Base-by-base conservation (phyloP, 2,888 invertebrate genomes). In the Chrysotoxum bicinctum region DNA sequence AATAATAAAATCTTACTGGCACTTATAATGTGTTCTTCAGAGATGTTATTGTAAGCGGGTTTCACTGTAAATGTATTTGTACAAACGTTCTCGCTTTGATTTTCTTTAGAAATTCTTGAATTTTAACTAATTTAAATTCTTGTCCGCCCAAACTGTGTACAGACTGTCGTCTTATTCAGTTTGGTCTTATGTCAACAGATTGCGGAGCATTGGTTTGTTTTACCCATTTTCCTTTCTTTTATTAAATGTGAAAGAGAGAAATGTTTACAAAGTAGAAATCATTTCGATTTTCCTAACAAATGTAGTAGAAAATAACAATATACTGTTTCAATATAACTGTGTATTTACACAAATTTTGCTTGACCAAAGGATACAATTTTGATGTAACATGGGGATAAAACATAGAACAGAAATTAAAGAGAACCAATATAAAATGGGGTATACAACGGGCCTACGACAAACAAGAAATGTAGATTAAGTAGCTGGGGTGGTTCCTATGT, bases 61-160 rank as follows among this genome's bases (percentile, higher is more conserved):
- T 26, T 6, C 5, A 14, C 3, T 37, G 14, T 37, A 14, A 2
- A 35, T 35, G 7, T 56, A 50, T 9, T 1, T 50, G 6, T 56
- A 52, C 8, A 0, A 23, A 5, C 2, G 12, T 50, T 8, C 0
- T 50, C 12, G 19, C 32, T 19, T 54, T 54, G 32, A 54, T 35
- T 56, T 56, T 35, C 73, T 58, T 68, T 62, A 43, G 45, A 54
- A 48, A 40, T 69, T 58, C 14, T 35, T 21, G 56, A 72, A 68
- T 82, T 82, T 82, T 26, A 35, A 43, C 52, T 52, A 72, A 66
- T 77, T 82, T 77, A 56, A 82, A 72, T 82, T 77, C 48, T 32
- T 56, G 48, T 64, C 76, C 81, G 21, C 69, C 76, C 69, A 45
- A 30, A 37, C 10, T 66, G 72, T 77, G 35, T 77, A 23, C 16